Conservation (phyloP, 2,888 invertebrate species). For the Calameuta idolon region DNA sequence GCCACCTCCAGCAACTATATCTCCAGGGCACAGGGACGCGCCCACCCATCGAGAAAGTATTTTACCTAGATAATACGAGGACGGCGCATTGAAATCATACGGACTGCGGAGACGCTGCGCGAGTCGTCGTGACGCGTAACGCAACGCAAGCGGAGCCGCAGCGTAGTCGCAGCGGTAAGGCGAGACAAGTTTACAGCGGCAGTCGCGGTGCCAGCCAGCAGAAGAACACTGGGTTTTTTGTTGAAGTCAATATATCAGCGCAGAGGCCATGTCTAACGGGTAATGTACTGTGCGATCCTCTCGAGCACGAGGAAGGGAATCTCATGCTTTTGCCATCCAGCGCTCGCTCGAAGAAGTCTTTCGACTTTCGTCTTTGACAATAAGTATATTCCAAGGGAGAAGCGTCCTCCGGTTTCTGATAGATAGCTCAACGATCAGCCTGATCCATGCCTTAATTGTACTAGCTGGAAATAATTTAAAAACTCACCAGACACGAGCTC, state of each 20-base stretch:
- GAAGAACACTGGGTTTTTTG: conserved; percentile 61
- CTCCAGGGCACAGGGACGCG: not conserved
- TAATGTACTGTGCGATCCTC: conserved; percentile 59
- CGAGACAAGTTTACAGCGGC: conserved; percentile 15
- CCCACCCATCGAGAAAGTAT: not conserved
- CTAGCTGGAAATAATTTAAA: too few relatives aligned
- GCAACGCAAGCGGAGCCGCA: not conserved
- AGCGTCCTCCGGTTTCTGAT: too few relatives aligned
- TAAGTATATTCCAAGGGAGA: too few relatives aligned
- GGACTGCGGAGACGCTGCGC: not conserved
- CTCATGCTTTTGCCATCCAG: not conserved
- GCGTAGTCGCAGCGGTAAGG: conserved; percentile 1
- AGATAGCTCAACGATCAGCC: too few relatives aligned
- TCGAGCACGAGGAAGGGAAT: conserved; percentile 7
- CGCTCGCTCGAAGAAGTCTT: too few relatives aligned
- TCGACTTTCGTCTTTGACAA: too few relatives aligned
- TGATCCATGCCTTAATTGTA: too few relatives aligned
- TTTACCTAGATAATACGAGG: not conserved
- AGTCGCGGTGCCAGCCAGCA: conserved; percentile 46
- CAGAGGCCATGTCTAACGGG: conserved; percentile 64
- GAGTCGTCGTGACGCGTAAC: not conserved
- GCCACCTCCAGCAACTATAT: not conserved
- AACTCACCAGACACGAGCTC: too few relatives aligned
- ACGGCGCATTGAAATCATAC: not conserved
- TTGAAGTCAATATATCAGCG: conserved; percentile 63